Evolutionary conservation across 2,888 invertebrate species (phyloP).

Genomic region (Sesia apiformis): DNA sequence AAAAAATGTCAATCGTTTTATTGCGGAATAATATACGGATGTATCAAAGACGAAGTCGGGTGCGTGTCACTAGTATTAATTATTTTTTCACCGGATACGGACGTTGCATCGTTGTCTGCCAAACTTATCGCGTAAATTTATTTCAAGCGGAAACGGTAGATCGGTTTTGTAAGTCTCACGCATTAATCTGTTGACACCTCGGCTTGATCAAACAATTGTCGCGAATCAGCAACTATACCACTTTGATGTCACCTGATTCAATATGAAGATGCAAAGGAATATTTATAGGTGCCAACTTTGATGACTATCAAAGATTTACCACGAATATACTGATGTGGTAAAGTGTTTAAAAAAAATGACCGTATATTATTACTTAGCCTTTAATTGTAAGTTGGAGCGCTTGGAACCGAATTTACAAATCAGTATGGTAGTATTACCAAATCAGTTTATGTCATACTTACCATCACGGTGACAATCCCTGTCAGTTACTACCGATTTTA

Average conservation of each 20-base stretch:
- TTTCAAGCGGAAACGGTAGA: conserved; percentile 38
- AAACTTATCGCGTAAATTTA: conserved; percentile 41
- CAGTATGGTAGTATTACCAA: too few species aligned
- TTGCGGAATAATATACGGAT: too few species aligned
- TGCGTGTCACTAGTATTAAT: background rate
- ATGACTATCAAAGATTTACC: background rate
- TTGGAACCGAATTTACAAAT: too few species aligned
- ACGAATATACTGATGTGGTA: background rate
- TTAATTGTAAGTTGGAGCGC: too few species aligned
- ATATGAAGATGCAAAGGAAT: conserved; percentile 5
- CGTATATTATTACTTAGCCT: conserved; percentile 5
- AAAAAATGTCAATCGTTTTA: too few species aligned
- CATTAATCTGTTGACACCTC: conserved; percentile 49
- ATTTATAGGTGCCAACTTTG: conserved; percentile 3
- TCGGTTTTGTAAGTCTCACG: conserved; percentile 36
- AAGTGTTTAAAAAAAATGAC: background rate
- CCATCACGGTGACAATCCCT: too few species aligned
- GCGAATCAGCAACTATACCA: conserved; percentile 27
- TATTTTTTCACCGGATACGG: conserved; percentile 30
- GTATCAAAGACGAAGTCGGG: too few species aligned
- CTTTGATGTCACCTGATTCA: conserved; percentile 25
- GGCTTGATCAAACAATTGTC: conserved; percentile 54
- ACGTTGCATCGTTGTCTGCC: conserved; percentile 32
- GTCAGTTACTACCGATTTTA: too few species aligned
- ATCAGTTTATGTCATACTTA: too few species aligned